Percentiles rank a stretch among this genome's conserved stretches.
Conservation (phyloP, 2,888 invertebrate species). For the Glaucopsyche alexis region DNA sequence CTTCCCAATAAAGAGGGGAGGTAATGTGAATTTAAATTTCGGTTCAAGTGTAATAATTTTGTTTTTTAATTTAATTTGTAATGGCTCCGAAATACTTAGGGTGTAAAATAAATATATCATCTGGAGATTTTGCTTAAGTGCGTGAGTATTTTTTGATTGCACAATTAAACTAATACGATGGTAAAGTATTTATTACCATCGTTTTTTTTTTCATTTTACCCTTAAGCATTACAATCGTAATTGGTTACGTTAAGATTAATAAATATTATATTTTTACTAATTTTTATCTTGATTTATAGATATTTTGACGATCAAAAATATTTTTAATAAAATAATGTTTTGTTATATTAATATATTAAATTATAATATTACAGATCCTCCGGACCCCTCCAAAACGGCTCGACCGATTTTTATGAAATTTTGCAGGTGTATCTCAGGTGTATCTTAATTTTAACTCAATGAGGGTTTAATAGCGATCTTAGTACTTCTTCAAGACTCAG, state of each 20-base stretch:
- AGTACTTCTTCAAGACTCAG: too few relatives aligned
- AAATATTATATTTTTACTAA: neutral
- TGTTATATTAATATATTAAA: too few relatives aligned
- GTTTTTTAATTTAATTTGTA: conserved; percentile 80
- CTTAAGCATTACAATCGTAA: neutral
- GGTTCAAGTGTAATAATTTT: conserved; percentile 77
- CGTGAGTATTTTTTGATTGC: conserved; percentile 36
- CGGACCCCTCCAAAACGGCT: too few relatives aligned
- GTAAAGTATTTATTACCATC: neutral
- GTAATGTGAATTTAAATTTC: conserved; percentile 79
- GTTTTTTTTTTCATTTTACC: neutral
- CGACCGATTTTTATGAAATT: too few relatives aligned
- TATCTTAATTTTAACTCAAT: too few relatives aligned
- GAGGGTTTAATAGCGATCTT: too few relatives aligned
- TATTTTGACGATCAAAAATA: too few relatives aligned
- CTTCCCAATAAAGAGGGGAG: conserved; percentile 77
- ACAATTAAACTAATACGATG: neutral
- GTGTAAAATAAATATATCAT: conserved; percentile 55
- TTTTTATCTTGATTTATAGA: too few relatives aligned
- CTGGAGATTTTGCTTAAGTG: conserved; percentile 30
- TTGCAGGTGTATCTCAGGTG: too few relatives aligned
- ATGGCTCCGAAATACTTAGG: conserved; percentile 62
- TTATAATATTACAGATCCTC: too few relatives aligned
- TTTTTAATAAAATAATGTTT: too few relatives aligned
- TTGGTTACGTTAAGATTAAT: neutral